Evolutionary conservation across 2,888 invertebrate species (phyloP), one percentile per base, ranked within the genome.

Genomic region (Campoplex capitator): DNA sequence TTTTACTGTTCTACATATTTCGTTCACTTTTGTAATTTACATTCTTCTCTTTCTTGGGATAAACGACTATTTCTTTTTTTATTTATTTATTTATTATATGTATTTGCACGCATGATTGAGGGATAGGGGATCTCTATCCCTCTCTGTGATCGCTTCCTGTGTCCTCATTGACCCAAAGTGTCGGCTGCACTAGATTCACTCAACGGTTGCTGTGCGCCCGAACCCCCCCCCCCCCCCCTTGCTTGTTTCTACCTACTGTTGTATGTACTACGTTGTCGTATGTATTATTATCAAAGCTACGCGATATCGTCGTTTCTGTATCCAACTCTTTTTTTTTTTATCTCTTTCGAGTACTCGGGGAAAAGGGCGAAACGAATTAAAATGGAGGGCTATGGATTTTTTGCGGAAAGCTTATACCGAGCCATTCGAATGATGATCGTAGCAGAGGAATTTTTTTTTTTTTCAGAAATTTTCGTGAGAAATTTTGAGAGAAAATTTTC

Each of bases 121-220:
- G 42, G 23, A 77, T 80, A 83, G 62, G 81, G 84, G 42, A 42
- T 42, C 9, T 42, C 42, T 42, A 85, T 84, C 87, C 83, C 89
- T 87, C 87, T 7, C 42, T 42, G 42, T 42, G 82, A 87, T 84
- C 81, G 85, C 87, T 88, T 89, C 88, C 88, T 89, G 88, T 88
- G 88, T 85, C 86, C 87, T 84, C 88, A 88, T 89, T 88, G 83
- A 85, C 86, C 84, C 78, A 83, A 86, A 87, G 87, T 83, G 88
- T 83, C 86, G 85, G 84, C 78, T 88, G 89, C 87, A 84, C 88
- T 88, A 88, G 88, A 88, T 88, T 88, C 83, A 79, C 83, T 68
- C 84, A 51, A 51, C 76, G 78, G 75, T 80, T 80, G 79, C 76
- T 51, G 84, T 78, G 82, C 79, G 77, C 75, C 71, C 67, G 62